These are phyloP conservation scores for Drosophila pegasa DNA, from an alignment of 2,888 invertebrate genomes.

Conservation along the genomic window DNA sequence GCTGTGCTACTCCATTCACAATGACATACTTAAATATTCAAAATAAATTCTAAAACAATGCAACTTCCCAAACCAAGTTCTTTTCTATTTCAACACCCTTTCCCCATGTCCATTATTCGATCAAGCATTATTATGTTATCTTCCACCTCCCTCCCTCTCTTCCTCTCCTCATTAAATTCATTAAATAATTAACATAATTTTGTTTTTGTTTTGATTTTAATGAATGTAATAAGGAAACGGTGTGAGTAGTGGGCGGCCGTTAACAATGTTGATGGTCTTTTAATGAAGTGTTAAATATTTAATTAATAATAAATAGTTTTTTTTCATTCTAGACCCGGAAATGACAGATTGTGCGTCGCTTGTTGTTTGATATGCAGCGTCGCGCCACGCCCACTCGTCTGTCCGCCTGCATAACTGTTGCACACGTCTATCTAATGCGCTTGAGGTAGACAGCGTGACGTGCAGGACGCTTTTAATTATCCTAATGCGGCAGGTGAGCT, in stretches of 20 bases:
- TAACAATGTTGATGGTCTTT: neutral
- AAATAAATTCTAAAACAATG: too few relatives aligned
- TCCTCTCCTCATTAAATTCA: too few relatives aligned
- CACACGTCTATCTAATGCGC: slow-evolving; percentile 46
- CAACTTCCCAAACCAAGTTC: too few relatives aligned
- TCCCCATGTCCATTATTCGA: too few relatives aligned
- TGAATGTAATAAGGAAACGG: neutral
- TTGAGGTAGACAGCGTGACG: slow-evolving; percentile 15
- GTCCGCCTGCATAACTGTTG: slow-evolving; percentile 20
- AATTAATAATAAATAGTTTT: neutral
- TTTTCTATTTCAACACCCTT: too few relatives aligned
- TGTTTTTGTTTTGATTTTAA: too few relatives aligned
- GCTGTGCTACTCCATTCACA: too few relatives aligned
- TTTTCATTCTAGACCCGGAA: neutral
- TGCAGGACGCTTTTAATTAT: slow-evolving; percentile 64
- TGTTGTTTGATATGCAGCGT: slow-evolving; percentile 10
- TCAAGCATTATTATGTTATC: too few relatives aligned
- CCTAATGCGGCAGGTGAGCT: slow-evolving; percentile 59
- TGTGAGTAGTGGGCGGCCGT: neutral
- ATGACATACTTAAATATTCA: too few relatives aligned
- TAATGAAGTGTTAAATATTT: neutral
- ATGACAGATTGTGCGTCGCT: slow-evolving; percentile 26
- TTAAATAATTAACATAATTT: too few relatives aligned
- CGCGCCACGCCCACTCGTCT: slow-evolving; percentile 23
- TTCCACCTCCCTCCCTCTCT: too few relatives aligned